These are phyloP conservation scores for Dugesia japonica DNA, from an alignment of 2,888 invertebrate genomes.

Conservation along the genomic window DNA sequence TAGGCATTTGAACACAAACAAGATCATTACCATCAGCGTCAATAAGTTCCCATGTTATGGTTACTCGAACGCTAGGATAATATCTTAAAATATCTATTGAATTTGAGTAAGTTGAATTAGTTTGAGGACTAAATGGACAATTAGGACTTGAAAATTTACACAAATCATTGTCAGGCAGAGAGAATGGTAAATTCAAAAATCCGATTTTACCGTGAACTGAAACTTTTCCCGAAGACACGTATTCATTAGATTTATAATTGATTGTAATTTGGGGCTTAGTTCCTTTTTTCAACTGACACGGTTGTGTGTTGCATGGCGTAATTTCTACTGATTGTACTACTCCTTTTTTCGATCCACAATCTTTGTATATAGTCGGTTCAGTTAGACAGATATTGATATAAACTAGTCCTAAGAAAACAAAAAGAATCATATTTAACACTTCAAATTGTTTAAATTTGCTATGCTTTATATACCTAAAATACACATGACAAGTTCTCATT, in stretches of 20 bases:
- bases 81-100: background rate
- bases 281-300: background rate
- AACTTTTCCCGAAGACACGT: background rate
- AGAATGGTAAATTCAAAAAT: background rate
- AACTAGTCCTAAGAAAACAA: background rate
- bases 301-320: background rate
- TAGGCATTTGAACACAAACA: background rate
- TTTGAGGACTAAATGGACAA: background rate
- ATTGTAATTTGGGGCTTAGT: background rate
- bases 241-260: background rate
- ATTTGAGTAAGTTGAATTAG: background rate
- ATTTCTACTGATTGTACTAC: background rate
- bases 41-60: background rate
- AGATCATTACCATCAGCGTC: background rate
- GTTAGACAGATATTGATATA: background rate
- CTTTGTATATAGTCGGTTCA: background rate
- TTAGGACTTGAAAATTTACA: background rate
- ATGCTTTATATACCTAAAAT: too few relatives aligned
- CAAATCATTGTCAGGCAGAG: background rate
- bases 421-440: background rate
- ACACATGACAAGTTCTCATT: too few relatives aligned
- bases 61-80: background rate
- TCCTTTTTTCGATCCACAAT: conserved; percentile 1
- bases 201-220: conserved; percentile 4
- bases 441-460: too few relatives aligned